A percentile compares a stretch with the other conserved stretches of the same genome.
Evolutionary conservation across 2,113 vertebrate species (phyloP).

Genomic region (Pelmatolapia mariae): DNA sequence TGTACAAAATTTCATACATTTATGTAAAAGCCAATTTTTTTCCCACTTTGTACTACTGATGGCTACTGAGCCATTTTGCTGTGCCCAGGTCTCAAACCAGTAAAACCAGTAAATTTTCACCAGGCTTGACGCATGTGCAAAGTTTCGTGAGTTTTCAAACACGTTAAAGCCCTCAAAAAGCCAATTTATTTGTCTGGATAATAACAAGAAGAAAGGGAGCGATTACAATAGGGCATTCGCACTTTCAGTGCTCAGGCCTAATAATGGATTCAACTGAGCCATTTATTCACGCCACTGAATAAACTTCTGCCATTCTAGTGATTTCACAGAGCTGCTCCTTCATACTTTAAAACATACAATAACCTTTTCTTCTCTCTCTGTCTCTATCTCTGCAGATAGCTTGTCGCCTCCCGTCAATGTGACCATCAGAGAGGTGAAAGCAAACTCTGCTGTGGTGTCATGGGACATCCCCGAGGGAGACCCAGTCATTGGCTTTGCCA

Average conservation of each 20-base stretch:
- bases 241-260: not conserved
- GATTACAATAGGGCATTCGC: rapidly evolving
- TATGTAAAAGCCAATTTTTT: rapidly evolving
- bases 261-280: not conserved
- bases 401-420: slow-evolving; percentile 90
- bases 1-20: not conserved
- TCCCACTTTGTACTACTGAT: rapidly evolving
- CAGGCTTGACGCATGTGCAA: not conserved
- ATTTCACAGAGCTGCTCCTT: not conserved
- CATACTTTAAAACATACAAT: not conserved
- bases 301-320: not conserved
- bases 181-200: rapidly evolving
- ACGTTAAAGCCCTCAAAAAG: not conserved
- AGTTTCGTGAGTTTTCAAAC: not conserved
- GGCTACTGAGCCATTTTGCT: not conserved
- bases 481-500: slow-evolving; percentile 92
- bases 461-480: slow-evolving; percentile 96
- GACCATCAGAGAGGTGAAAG: slow-evolving; percentile 88
- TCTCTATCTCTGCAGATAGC: slow-evolving; percentile 78
- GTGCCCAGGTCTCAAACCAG: not conserved
- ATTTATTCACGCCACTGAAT: not conserved
- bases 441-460: slow-evolving; percentile 89
- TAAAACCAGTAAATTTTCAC: not conserved
- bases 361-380: not conserved
- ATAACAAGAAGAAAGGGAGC: not conserved